Percentiles rank a stretch among this genome's conserved stretches.
Conservation (phyloP, 37 sponge, comb jelly and placozoan species). For the Corticium candelabrum region DNA sequence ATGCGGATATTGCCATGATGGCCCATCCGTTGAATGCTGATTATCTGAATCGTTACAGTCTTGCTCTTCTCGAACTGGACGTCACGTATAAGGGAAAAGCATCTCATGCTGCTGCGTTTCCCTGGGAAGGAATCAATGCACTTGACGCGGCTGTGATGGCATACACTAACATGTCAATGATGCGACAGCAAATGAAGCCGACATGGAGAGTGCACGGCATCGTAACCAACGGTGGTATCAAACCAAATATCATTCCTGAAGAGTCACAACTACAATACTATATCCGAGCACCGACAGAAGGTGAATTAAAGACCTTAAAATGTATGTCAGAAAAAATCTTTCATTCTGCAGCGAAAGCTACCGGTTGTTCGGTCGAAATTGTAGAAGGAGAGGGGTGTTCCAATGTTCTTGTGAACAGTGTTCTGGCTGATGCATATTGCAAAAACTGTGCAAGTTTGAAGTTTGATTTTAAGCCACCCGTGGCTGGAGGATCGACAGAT, state of each 20-base stretch:
- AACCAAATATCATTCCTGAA: slow-evolving; percentile 14
- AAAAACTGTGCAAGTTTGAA: slow-evolving; percentile 26
- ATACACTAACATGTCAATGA: slow-evolving; percentile 8
- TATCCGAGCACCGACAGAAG: slow-evolving; percentile 12
- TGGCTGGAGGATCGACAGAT: slow-evolving; percentile 80
- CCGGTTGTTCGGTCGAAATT: slow-evolving; percentile 52
- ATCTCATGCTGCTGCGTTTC: not conserved
- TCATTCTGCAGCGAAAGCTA: slow-evolving; percentile 34
- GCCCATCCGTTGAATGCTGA: slow-evolving; percentile 1
- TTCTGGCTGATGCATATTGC: slow-evolving; percentile 25
- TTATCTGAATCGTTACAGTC: not conserved
- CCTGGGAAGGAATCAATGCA: slow-evolving; percentile 22
- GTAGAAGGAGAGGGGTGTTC: slow-evolving; percentile 7
- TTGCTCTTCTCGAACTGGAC: not conserved
- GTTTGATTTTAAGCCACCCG: not conserved
- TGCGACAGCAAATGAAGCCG: slow-evolving; percentile 15
- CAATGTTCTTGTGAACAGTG: slow-evolving; percentile 32
- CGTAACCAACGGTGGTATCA: slow-evolving; percentile 14
- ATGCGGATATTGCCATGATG: not conserved
- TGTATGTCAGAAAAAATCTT: not conserved
- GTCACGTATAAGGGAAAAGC: not conserved
- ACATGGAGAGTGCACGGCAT: slow-evolving; percentile 10
- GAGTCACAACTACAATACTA: not conserved
- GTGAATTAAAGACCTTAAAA: slow-evolving; percentile 1
- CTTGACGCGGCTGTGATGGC: slow-evolving; percentile 13